Base-by-base conservation (phyloP, 1,140 invertebrate species). In the Lycorma delicatula region DNA sequence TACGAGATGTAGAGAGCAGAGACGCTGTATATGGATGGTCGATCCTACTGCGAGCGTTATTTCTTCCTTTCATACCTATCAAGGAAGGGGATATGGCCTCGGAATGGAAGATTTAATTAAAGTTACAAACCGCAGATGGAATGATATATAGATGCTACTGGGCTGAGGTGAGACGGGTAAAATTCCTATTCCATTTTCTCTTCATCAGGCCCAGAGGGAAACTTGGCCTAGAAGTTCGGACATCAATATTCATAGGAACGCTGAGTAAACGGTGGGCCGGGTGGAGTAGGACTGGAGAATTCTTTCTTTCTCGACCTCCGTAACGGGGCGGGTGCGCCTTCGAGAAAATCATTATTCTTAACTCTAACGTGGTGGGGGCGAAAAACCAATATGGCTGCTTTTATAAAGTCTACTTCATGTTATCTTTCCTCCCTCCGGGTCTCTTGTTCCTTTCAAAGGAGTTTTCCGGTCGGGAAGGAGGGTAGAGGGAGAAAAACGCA, bases 311-410 rank as follows among this genome's bases (percentile, higher is more conserved):
- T n/a, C n/a, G n/a, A n/a, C n/a, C n/a, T n/a, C n/a, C n/a, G n/a
- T n/a, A n/a, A n/a, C 47, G 18, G 34, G 48, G 31, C 22, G 25
- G 41, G 56, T 38, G 54, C 54, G 20, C 54, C 54, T 27, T 46
- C 28, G 47, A 57, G 56, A 57, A 57, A 57, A 57, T 57, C 56
- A 57, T 57, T 57, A 57, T 57, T 57, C 56, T 57, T 57, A 57
- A 57, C 56, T 20, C 47, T 47, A 34, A n/a, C 13, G 20, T 44
- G 56, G 31, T 44, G 46, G 56, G 55, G 56, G 46, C 23, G 47
- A 57, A 57, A 57, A 57, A 57, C 56, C 56, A 57, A 57, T 57
- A 57, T 57, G 56, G 56, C 56, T 38, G 56, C 56, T 57, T 57
- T 57, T 57, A 44, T 44, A 57, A 51, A 57, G 56, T 34, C 41